Base-by-base conservation (phyloP, 2,888 invertebrate genomes). In the Siphonodentalium dalli region DNA sequence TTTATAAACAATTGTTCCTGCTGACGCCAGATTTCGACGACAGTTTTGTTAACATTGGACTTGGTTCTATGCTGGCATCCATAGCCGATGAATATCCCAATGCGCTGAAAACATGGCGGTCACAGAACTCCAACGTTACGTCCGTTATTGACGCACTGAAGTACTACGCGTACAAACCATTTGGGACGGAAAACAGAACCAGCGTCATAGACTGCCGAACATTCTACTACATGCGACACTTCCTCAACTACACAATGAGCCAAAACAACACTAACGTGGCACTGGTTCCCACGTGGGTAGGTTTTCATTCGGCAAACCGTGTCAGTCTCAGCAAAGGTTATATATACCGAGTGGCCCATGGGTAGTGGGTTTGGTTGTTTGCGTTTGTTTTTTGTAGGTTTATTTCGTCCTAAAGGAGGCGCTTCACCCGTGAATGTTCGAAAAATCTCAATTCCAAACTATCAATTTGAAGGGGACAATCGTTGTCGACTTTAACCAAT, bases 21-120 rank as follows among this genome's bases (percentile, higher is more conserved):
- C 69, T 72, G 35, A 71, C 72, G 2, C 66, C 72, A 0, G 72
- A 72, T 45, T 71, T 71, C 45, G 72, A 71, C 42, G 72, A 72
- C 51, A 69, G 71, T 5, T 72, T 69, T 50, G 63, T 71, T 3
- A 72, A 72, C 40, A 41, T 72, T 21, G 71, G 69, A 21, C 43
- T 72, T 1, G 72, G 71, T 7, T 59, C 65, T 9, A 34, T 69
- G n/a, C 48, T 72, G n/a, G 39, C 47, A 15, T 38, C 54, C 27
- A 43, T 57, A n/a, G 24, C 44, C 29, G 24, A 29, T 11, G 34
- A 53, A 28, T 66, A 58, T 38, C 48, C 56, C 0, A 38, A 48
- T 13, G 50, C 56, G 1, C 51, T 39, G 21, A 31, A 38, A 13
- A 37, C 33, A 18, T 72, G 72, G 72, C 21, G 24, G 11, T 23